These are phyloP conservation scores for Ophraella communa DNA, from an alignment of 2,888 invertebrate genomes.

Conservation along the genomic window DNA sequence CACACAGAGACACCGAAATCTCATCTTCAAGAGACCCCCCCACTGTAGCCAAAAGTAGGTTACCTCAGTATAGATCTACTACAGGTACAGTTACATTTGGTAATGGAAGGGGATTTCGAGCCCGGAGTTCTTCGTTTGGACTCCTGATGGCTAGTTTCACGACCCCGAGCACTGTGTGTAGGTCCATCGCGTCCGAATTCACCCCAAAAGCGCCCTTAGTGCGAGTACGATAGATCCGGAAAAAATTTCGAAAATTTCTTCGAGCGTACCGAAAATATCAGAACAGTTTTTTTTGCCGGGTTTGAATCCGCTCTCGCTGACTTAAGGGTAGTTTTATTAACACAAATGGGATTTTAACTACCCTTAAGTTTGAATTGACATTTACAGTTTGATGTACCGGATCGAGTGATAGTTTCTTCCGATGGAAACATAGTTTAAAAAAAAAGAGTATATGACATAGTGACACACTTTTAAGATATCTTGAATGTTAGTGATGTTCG, in stretches of 20 bases:
- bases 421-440: no score
- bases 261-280: not conserved
- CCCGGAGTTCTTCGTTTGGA: slow-evolving; percentile 52
- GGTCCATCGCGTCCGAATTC: slow-evolving; percentile 37
- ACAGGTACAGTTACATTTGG: slow-evolving; percentile 59
- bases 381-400: not conserved
- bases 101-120: slow-evolving; percentile 43
- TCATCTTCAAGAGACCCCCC: slow-evolving; percentile 53
- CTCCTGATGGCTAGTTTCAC: slow-evolving; percentile 56
- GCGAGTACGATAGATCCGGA: not conserved
- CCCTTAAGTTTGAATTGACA: not conserved
- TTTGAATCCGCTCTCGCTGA: not conserved
- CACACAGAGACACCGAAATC: slow-evolving; percentile 45
- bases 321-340: no score
- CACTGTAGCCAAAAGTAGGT: slow-evolving; percentile 56
- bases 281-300: not conserved
- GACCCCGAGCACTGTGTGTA: slow-evolving; percentile 50
- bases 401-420: no score
- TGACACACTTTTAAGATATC: slow-evolving; percentile 49
- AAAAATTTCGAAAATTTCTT: not conserved
- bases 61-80: slow-evolving; percentile 58
- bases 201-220: slow-evolving; percentile 14
- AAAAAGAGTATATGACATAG: slow-evolving; percentile 46
- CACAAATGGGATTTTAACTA: no score
- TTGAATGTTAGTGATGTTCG: slow-evolving; percentile 46